Conservation (phyloP, 1,140 invertebrate genomes). For the Caenorhabditis remanei region DNA sequence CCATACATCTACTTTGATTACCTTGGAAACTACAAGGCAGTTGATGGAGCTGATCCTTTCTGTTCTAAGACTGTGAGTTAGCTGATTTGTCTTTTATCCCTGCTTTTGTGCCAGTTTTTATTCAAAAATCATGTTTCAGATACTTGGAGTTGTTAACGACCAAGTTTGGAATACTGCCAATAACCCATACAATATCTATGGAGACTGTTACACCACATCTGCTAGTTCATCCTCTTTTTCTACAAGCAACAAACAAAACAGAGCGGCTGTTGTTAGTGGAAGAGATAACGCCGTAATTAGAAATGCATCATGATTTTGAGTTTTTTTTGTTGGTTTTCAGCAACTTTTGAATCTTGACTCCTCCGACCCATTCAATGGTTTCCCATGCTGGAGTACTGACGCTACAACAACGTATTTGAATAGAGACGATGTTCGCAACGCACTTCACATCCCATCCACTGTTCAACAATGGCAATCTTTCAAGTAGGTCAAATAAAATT, state of each 20-base stretch:
- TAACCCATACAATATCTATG: conserved; percentile 63
- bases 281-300: conserved; percentile 17
- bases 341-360: conserved; percentile 57
- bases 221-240: neutral
- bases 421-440: conserved; percentile 61
- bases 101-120: neutral
- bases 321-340: conserved; percentile 1
- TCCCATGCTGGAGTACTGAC: conserved; percentile 63
- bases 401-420: conserved; percentile 63
- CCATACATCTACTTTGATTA: conserved; percentile 61
- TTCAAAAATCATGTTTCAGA: neutral
- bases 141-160: conserved; percentile 53
- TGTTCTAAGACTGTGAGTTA: conserved; percentile 38
- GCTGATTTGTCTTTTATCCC: too few species aligned
- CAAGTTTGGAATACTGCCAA: conserved; percentile 61
- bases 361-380: conserved; percentile 64
- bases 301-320: too few species aligned
- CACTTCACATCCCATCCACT: conserved; percentile 62
- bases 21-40: conserved; percentile 56
- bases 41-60: conserved; percentile 41
- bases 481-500: conserved; percentile 43
- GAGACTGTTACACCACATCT: conserved; percentile 57
- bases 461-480: conserved; percentile 59
- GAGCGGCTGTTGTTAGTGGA: conserved; percentile 4
- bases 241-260: conserved; percentile 34